Evolutionary conservation across 2,797 vertebrate species (phyloP).

Genomic region (Syngnathus acus): DNA sequence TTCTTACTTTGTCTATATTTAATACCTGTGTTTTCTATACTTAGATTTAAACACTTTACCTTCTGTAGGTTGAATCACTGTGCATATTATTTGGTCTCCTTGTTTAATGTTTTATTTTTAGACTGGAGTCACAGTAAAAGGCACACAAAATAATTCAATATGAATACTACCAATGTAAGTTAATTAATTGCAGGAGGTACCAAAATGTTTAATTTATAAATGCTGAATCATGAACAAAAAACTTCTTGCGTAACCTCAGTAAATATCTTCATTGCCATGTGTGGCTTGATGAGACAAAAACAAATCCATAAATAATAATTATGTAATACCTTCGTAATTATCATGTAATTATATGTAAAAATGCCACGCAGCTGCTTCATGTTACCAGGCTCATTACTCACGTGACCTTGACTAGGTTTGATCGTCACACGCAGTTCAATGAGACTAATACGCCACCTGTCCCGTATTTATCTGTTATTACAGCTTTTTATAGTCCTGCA

Average conservation of each 20-base stretch:
- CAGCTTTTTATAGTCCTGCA: background rate
- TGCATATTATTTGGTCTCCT: background rate
- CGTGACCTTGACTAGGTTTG: slow-evolving; percentile 39
- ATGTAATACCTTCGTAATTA: slow-evolving; percentile 7
- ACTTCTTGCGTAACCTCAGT: slow-evolving; percentile 33
- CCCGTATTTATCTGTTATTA: slow-evolving; percentile 4
- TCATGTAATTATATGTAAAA: slow-evolving; percentile 24
- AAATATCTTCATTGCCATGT: slow-evolving; percentile 4
- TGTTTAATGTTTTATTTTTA: background rate
- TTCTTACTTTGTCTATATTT: background rate
- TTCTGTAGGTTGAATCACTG: background rate
- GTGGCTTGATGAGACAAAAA: background rate
- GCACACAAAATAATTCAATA: background rate
- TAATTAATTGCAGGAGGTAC: background rate
- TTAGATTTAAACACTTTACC: background rate
- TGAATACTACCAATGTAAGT: background rate
- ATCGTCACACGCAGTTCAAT: slow-evolving; percentile 28
- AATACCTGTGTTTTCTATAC: background rate
- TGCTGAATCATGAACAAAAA: slow-evolving; percentile 6
- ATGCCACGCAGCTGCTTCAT: slow-evolving; percentile 35
- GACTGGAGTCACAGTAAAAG: background rate
- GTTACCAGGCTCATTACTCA: slow-evolving; percentile 28
- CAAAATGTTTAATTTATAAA: background rate
- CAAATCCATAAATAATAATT: slow-evolving; percentile 4
- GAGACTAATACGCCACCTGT: slow-evolving; percentile 15